A percentile compares a stretch with the other conserved stretches of the same genome.
phyloP scores from a whole-genome alignment of 2,888 invertebrate genomes.

The Baronia brevicornis region DNA sequence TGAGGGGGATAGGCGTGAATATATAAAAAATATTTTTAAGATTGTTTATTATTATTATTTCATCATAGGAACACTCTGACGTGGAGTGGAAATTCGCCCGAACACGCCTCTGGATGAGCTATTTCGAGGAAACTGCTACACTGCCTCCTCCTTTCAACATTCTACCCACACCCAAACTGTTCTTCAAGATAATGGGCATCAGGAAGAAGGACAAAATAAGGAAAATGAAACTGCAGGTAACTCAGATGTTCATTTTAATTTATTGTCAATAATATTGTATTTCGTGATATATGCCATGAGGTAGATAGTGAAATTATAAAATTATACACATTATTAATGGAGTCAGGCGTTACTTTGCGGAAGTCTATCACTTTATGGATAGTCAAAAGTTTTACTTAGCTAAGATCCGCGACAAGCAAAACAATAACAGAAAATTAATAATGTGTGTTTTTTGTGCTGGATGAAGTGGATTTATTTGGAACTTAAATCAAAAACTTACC shows the following conservation, averaged over 20 bases:
- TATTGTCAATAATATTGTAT: neutral
- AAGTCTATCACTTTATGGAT: too few relatives aligned
- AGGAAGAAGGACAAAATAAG: constrained; percentile 74
- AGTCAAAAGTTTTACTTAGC: too few relatives aligned
- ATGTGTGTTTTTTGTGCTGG: too few relatives aligned
- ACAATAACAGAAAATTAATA: too few relatives aligned
- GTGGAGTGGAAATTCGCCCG: constrained; percentile 98
- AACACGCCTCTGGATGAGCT: constrained; percentile 95
- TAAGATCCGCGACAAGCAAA: too few relatives aligned
- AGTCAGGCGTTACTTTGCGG: too few relatives aligned
- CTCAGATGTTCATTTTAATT: neutral
- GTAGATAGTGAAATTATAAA: constrained; percentile 2
- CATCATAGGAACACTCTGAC: constrained; percentile 88
- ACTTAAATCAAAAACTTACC: too few relatives aligned
- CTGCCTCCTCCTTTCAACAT: constrained; percentile 96
- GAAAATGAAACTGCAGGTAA: constrained; percentile 43
- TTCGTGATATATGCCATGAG: neutral
- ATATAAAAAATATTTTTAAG: too few relatives aligned
- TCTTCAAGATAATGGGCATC: constrained; percentile 80
- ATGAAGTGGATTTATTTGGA: too few relatives aligned
- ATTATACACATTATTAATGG: too few relatives aligned
- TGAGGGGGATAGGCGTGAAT: too few relatives aligned
- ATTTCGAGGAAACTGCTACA: constrained; percentile 93
- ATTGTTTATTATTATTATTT: neutral
- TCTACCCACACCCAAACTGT: constrained; percentile 89